Base-by-base conservation (phyloP, 2,797 vertebrate species). In the Notamacropus eugenii region DNA sequence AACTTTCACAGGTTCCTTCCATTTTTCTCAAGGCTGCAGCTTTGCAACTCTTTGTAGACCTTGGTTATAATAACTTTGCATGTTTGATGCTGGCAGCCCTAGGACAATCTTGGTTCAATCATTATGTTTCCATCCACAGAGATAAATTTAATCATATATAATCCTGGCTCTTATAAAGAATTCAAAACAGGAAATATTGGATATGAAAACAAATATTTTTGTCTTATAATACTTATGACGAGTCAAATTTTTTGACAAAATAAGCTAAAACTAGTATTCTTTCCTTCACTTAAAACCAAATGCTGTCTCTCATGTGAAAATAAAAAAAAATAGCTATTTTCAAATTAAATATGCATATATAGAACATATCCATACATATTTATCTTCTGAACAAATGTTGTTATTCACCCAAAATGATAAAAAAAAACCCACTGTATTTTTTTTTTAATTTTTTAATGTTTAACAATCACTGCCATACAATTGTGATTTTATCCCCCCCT, bases 1-100 rank as follows among this genome's bases (percentile, higher is more conserved):
- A 95, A 40, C 87, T 98, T 98, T 96, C 92, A 94, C 40, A 90
- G 87, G 0, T 1, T 3, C 1, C 54, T 97, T 98, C 93, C 90
- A 93, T 98, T 98, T 98, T 98, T 98, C 93, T 97, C 94, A 94
- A 93, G 91, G 93, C 22, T 94, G 34, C 13, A 93, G n/a, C 94
- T 98, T 97, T 97, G 97, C 0, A 58, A 96, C 82, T 97, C 97
- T 97, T 98, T 98, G 90, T 97, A 97, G 92, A 97, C 62, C 34
- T 96, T 97, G 52, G 92, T 94, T 96, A 95, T 96, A 98, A 97
- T 97, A 98, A 98, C 93, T 96, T 98, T 40, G 62, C 94, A 90
- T 92, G 90, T 97, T 97, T 98, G 29, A 97, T 96, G 24, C 52
- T 91, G 96, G 90, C 55, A 98, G 82, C 28, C 54, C 28, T 87